A percentile compares a stretch with the other conserved stretches of the same genome.
Conservation (phyloP, 2,797 vertebrate species). For the Pangasius sanitwongsei region DNA sequence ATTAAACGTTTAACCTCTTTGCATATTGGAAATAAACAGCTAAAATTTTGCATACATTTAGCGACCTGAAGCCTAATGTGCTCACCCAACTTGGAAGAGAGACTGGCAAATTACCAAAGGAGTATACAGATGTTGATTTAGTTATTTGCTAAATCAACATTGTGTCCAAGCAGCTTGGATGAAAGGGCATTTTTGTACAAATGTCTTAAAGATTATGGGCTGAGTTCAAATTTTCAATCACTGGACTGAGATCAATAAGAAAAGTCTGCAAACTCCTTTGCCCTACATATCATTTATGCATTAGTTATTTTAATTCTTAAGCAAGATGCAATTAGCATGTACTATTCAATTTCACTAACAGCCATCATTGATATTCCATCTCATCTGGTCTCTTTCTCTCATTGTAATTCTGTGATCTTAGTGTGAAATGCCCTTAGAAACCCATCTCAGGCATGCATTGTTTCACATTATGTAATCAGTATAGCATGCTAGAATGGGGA, state of each 20-base stretch:
- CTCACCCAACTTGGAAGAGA: background rate
- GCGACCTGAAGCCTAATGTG: background rate
- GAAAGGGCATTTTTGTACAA: background rate
- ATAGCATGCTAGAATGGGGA: background rate
- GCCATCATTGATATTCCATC: background rate
- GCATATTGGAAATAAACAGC: background rate
- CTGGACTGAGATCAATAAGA: background rate
- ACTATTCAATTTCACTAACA: background rate
- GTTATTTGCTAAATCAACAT: background rate
- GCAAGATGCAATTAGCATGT: slow-evolving; percentile 4
- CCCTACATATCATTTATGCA: slow-evolving; percentile 4
- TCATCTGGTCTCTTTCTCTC: background rate
- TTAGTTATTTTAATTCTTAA: slow-evolving; percentile 10
- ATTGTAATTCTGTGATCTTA: background rate
- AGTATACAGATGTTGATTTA: background rate
- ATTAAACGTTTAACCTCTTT: background rate
- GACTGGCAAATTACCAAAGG: background rate
- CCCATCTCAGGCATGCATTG: background rate
- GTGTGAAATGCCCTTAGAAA: slow-evolving; percentile 9
- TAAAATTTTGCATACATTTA: background rate
- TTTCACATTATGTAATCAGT: background rate
- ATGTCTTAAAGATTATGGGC: background rate
- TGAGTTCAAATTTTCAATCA: background rate
- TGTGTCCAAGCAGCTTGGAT: background rate
- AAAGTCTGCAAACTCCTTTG: background rate